Conservation (phyloP, 2,113 vertebrate genomes). For the Cryptomyrus ogoouensis region DNA sequence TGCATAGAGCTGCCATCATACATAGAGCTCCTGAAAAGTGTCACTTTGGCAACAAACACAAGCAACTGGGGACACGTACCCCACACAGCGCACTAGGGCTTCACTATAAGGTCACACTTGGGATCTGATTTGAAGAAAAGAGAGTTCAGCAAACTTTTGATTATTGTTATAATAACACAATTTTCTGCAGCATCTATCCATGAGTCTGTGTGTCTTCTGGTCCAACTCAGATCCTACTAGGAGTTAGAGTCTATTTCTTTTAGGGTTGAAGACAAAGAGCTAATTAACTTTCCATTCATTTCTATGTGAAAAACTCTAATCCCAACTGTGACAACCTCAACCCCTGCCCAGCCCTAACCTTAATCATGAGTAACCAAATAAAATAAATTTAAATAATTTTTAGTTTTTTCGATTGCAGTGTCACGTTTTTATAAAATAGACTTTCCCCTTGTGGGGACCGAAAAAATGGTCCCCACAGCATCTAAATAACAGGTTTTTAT, state of each 20-base stretch:
- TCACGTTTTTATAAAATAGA: neutral
- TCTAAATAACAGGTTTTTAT: neutral
- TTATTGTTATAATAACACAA: neutral
- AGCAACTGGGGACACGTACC: neutral
- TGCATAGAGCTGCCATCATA: too few relatives aligned
- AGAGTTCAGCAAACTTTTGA: neutral
- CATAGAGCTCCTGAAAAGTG: conserved; percentile 46
- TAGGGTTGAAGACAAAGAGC: neutral
- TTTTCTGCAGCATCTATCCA: neutral
- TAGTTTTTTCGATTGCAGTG: neutral
- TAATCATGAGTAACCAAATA: neutral
- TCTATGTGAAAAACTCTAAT: neutral
- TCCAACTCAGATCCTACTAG: neutral
- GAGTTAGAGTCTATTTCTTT: neutral
- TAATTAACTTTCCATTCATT: neutral
- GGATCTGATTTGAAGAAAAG: neutral
- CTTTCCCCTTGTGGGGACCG: neutral
- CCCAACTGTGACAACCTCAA: neutral
- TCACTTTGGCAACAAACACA: conserved; percentile 24
- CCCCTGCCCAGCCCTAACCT: neutral
- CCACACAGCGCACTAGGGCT: neutral
- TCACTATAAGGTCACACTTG: neutral
- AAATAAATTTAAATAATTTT: neutral
- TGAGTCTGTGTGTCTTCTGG: neutral
- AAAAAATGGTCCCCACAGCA: neutral